Evolutionary conservation across 2,888 invertebrate species (phyloP).

Genomic region (Clanis bilineata): DNA sequence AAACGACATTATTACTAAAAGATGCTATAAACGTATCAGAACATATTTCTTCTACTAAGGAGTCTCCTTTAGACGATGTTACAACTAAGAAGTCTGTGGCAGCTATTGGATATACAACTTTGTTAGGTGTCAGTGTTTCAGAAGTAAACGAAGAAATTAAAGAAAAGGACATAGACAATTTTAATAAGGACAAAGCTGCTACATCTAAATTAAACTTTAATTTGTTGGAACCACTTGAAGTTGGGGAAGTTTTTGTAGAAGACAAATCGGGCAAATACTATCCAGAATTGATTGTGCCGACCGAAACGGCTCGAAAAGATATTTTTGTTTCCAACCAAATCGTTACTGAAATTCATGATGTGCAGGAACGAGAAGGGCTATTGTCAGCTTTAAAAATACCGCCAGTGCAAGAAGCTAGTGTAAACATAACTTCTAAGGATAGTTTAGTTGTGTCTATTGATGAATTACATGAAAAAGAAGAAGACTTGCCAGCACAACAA

Average conservation of each 20-base stretch:
- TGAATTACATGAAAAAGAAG: conserved; percentile 85
- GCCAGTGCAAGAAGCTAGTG: conserved; percentile 82
- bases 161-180: conserved; percentile 80
- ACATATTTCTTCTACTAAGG: conserved; percentile 82
- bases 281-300: conserved; percentile 90
- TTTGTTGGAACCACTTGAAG: conserved; percentile 83
- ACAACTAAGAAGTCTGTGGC: conserved; percentile 79
- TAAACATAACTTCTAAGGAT: conserved; percentile 84
- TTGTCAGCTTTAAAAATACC: conserved; percentile 83
- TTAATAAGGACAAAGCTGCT: conserved; percentile 67
- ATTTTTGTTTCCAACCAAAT: conserved; percentile 85
- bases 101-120: conserved; percentile 80
- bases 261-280: conserved; percentile 89
- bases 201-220: conserved; percentile 84
- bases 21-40: conserved; percentile 86
- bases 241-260: conserved; percentile 86
- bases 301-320: conserved; percentile 87
- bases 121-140: conserved; percentile 84
- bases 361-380: conserved; percentile 86
- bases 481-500: conserved; percentile 64
- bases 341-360: conserved; percentile 84
- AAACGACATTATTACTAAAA: conserved; percentile 80
- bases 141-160: conserved; percentile 84
- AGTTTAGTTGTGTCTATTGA: conserved; percentile 80
- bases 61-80: conserved; percentile 78